These are phyloP conservation scores for Lamprologus sp. DNA, from an alignment of 2,113 vertebrate species.

Conservation along the genomic window DNA sequence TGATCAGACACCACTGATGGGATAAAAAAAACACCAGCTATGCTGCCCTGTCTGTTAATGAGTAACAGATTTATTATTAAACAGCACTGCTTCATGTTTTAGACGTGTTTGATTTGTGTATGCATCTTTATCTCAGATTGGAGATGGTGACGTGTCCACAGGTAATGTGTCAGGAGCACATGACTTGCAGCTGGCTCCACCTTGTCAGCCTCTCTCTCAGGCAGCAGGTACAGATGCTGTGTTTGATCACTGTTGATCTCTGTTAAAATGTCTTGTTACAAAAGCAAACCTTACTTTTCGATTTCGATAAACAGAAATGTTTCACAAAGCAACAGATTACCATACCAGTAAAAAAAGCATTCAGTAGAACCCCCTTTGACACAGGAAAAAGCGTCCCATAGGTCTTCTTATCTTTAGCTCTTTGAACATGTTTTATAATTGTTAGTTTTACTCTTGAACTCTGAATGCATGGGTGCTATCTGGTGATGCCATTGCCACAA, in stretches of 20 bases:
- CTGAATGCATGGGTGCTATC: background rate
- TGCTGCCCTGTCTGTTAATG: background rate
- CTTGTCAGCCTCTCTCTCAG: conserved; percentile 80
- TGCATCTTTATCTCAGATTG: conserved; percentile 72
- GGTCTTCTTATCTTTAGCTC: background rate
- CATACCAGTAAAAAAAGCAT: background rate
- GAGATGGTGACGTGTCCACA: conserved; percentile 79
- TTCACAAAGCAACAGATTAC: background rate
- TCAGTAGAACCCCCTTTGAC: background rate
- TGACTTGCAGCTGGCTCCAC: conserved; percentile 80
- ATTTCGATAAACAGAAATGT: background rate
- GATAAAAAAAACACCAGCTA: background rate
- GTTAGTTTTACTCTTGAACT: background rate
- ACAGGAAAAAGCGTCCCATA: background rate
- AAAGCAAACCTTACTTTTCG: background rate
- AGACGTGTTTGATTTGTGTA: background rate
- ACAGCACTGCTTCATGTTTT: background rate
- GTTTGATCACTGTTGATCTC: background rate
- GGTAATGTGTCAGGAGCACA: conserved; percentile 69
- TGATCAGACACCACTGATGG: background rate
- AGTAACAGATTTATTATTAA: background rate
- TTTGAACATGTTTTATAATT: background rate
- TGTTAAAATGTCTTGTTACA: background rate
- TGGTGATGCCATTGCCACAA: background rate
- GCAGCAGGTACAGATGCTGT: conserved; percentile 66